A percentile compares a stretch with the other conserved stretches of the same genome.
phyloP scores from a whole-genome alignment of 2,888 invertebrate species.

The Hyles lineata region DNA sequence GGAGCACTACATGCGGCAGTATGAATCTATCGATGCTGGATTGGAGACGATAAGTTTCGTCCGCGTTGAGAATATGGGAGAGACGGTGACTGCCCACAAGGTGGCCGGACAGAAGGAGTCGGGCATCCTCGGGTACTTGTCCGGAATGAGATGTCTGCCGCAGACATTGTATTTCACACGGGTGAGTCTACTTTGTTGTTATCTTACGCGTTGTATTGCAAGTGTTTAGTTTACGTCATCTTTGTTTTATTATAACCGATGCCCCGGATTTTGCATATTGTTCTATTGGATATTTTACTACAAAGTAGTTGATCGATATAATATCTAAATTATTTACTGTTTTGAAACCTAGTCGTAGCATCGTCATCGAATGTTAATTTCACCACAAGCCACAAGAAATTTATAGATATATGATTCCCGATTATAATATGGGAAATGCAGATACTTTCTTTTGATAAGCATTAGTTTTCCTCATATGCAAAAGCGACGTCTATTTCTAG shows the following conservation, averaged over 20 bases:
- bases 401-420: no score
- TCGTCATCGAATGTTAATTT: no score
- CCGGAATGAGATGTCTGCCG: slow-evolving; percentile 92
- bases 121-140: slow-evolving; percentile 93
- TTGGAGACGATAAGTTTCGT: slow-evolving; percentile 83
- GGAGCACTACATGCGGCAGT: slow-evolving; percentile 92
- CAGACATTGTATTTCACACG: slow-evolving; percentile 95
- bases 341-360: no score
- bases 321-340: no score
- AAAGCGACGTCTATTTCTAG: not conserved
- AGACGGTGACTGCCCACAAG: slow-evolving; percentile 89
- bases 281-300: no score
- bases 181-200: slow-evolving; percentile 81
- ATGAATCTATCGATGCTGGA: slow-evolving; percentile 90
- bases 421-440: no score
- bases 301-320: no score
- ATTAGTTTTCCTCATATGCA: no score
- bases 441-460: no score
- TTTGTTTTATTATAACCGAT: no score
- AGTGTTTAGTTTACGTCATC: not conserved
- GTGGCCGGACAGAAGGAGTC: slow-evolving; percentile 92
- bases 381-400: no score
- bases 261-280: no score
- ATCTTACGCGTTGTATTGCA: not conserved
- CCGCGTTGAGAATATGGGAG: slow-evolving; percentile 83